Conservation (phyloP, 1,140 invertebrate species). For the Drosophila jambulina region DNA sequence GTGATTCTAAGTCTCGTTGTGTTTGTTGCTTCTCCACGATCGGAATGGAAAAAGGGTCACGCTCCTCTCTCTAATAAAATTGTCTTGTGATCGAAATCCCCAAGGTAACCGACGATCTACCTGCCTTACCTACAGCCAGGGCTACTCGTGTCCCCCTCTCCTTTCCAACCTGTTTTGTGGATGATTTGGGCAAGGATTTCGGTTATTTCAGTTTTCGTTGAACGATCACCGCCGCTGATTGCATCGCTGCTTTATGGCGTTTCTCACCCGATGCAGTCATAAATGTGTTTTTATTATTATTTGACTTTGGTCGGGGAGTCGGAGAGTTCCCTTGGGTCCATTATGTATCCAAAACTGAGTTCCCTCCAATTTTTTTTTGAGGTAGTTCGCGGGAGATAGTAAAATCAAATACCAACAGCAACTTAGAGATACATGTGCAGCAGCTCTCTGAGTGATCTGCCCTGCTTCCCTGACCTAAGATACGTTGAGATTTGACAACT, state of each 20-base stretch:
- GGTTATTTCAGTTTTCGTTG: conserved; percentile 34
- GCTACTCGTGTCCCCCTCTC: conserved; percentile 3
- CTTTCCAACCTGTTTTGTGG: conserved; percentile 68
- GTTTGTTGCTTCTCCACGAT: background rate
- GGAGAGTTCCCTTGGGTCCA: conserved; percentile 13
- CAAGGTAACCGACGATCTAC: conserved; percentile 57
- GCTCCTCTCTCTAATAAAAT: conserved; percentile 69
- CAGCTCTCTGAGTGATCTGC: conserved; percentile 37
- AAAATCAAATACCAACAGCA: conserved; percentile 30
- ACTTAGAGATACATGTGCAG: conserved; percentile 21
- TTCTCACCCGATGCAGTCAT: conserved; percentile 76
- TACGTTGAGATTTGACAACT: conserved; percentile 56
- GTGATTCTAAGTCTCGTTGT: conserved; percentile 14
- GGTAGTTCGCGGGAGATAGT: conserved; percentile 65
- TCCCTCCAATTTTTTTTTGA: conserved; percentile 33
- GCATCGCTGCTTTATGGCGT: conserved; percentile 52
- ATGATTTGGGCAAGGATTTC: conserved; percentile 60
- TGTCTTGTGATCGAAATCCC: conserved; percentile 77
- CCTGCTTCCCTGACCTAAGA: conserved; percentile 53
- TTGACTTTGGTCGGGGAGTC: conserved; percentile 33
- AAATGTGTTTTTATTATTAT: conserved; percentile 78
- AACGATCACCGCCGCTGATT: conserved; percentile 57
- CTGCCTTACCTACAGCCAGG: conserved; percentile 37
- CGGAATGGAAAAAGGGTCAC: conserved; percentile 56
- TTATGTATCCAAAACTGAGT: conserved; percentile 59